These are phyloP conservation scores for Rhinatrema bivittatum DNA, from an alignment of 2,797 vertebrate species.

Conservation along the genomic window DNA sequence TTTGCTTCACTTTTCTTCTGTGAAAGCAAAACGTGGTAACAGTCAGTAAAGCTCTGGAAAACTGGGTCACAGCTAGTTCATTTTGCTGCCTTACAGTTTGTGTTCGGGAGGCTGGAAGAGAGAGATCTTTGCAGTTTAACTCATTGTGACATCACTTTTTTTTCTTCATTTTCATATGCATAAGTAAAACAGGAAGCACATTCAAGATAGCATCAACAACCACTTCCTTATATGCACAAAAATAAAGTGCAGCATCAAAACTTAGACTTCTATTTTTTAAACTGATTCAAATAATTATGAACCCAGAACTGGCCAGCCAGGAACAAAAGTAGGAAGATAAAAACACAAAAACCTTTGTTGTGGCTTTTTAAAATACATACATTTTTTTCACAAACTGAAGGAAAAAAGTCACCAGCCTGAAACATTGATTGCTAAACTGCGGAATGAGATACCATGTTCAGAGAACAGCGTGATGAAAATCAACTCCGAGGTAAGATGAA, in stretches of 20 bases:
- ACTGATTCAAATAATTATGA: constrained; percentile 1
- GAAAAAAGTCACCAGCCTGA: constrained; percentile 7
- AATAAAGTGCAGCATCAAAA: constrained; percentile 41
- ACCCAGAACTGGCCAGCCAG: constrained; percentile 12
- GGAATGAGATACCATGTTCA: constrained; percentile 19
- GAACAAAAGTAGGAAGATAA: neutral
- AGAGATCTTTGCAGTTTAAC: neutral
- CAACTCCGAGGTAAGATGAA: constrained; percentile 38
- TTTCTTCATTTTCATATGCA: constrained; percentile 50
- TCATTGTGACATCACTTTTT: constrained; percentile 27
- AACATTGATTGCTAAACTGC: constrained; percentile 6
- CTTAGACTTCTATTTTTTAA: constrained; percentile 23
- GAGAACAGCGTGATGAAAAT: constrained; percentile 21
- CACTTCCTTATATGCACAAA: constrained; percentile 80
- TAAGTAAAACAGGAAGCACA: constrained; percentile 74
- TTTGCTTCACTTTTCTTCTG: too few relatives aligned
- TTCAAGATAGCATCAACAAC: constrained; percentile 58
- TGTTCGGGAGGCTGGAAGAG: too few relatives aligned
- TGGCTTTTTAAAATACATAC: neutral
- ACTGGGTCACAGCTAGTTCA: too few relatives aligned
- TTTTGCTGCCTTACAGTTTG: too few relatives aligned
- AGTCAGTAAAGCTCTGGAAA: too few relatives aligned
- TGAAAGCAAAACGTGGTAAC: too few relatives aligned
- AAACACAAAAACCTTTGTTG: constrained; percentile 5
- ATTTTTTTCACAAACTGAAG: constrained; percentile 3